phyloP scores from a whole-genome alignment of 2,888 invertebrate genomes.

The Plemyria rubiginata region DNA sequence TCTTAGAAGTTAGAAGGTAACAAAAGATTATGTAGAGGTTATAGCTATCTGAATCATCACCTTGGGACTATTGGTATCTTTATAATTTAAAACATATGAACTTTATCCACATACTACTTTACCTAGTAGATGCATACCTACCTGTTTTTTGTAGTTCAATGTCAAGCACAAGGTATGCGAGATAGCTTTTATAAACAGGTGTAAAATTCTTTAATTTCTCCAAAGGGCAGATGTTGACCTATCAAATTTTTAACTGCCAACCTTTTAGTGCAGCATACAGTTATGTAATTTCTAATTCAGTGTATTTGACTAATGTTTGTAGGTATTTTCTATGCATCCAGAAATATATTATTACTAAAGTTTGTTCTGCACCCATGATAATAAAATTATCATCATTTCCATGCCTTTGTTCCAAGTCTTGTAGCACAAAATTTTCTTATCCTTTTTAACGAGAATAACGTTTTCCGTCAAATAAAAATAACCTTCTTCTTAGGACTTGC shows the following conservation, averaged over 20 bases:
- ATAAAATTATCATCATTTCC: no score
- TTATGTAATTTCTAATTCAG: neutral
- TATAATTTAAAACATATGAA: neutral
- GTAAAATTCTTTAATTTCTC: conserved; percentile 26
- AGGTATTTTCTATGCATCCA: no score
- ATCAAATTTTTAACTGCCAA: conserved; percentile 21
- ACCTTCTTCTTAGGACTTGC: no score
- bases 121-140: no score
- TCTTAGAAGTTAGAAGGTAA: neutral
- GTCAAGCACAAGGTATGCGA: conserved; percentile 8
- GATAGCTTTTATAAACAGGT: conserved; percentile 27
- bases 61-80: neutral
- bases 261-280: conserved; percentile 16
- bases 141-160: conserved; percentile 10
- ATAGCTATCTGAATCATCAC: neutral
- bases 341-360: no score
- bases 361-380: no score
- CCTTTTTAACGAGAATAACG: no score
- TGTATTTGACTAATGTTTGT: no score
- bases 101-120: neutral
- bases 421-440: no score
- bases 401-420: no score
- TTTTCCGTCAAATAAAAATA: no score
- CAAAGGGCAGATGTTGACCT: conserved; percentile 40
- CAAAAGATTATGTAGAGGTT: neutral